Evolutionary conservation across 1,140 invertebrate species (phyloP), one percentile per base, ranked within the genome.

Genomic region (Calliopsis andreniformis): DNA sequence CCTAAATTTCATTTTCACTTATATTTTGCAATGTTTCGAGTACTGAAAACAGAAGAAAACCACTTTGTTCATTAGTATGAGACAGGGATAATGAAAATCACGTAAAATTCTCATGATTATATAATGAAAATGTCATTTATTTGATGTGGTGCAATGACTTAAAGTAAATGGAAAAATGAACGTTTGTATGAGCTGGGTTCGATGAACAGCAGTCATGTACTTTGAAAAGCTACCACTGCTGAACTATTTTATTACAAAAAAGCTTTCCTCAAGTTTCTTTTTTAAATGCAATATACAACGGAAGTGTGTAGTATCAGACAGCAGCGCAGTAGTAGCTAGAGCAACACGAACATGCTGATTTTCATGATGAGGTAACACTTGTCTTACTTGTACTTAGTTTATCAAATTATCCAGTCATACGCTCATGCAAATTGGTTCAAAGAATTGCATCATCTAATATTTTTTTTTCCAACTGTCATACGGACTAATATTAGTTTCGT

Each of bases 101-200:
- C 69, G 47, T 63, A 79, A 63, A 73, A 30, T 76, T 66, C 43
- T 59, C 71, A 72, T 62, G 72, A 76, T 88, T 87, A 89, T 92
- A 89, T 93, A 91, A 93, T 93, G 92, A 92, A 93, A 93, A 93
- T 93, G 92, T 92, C 92, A 92, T 92, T 93, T 93, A 92, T 93
- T 93, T 92, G 91, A 92, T 93, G 92, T 92, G 91, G 92, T 92
- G 92, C 91, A 92, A 92, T 92, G 92, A 93, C 91, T 92, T 93
- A 93, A 93, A 92, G 89, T 92, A 93, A 92, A 93, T 92, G 91
- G 91, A 92, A 92, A 91, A 92, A 92, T 92, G 91, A 93, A 92
- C 86, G 86, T 92, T 87, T 89, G 87, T 91, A 92, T 92, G 92
- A 92, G 89, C 90, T 92, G 90, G 91, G 91, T 88, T 89, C 76